Percentiles rank a stretch among this genome's conserved stretches.
phyloP scores from a whole-genome alignment of 2,797 vertebrate genomes.

The Myotis myotis region DNA sequence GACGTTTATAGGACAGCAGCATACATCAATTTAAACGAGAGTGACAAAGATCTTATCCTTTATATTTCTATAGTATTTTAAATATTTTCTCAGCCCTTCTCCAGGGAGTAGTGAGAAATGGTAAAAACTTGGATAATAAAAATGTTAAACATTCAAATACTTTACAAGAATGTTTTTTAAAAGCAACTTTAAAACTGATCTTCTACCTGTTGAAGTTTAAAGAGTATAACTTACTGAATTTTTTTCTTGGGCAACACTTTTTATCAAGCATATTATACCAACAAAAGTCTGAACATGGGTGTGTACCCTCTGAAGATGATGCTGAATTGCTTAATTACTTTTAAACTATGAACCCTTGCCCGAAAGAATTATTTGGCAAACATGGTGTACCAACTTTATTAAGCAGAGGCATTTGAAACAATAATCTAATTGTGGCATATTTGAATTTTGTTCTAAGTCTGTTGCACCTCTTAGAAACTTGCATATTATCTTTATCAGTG shows the following conservation, averaged over 20 bases:
- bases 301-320: constrained; percentile 63
- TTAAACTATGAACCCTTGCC: constrained; percentile 52
- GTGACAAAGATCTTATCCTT: constrained; percentile 92
- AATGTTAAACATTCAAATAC: constrained; percentile 74
- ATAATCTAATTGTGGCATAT: constrained; percentile 49
- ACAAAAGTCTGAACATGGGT: constrained; percentile 49
- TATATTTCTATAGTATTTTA: constrained; percentile 84
- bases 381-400: constrained; percentile 73
- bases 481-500: constrained; percentile 59
- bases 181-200: constrained; percentile 59
- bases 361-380: constrained; percentile 70
- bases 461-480: constrained; percentile 37
- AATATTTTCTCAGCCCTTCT: constrained; percentile 81
- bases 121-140: constrained; percentile 79
- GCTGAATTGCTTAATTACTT: constrained; percentile 69
- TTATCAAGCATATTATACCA: constrained; percentile 49
- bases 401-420: constrained; percentile 61
- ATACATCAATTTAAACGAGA: constrained; percentile 91
- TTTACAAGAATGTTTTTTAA: constrained; percentile 71
- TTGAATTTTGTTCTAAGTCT: constrained; percentile 60
- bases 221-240: constrained; percentile 8
- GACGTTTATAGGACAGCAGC: constrained; percentile 92
- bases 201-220: constrained; percentile 61
- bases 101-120: constrained; percentile 73
- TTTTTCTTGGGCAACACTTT: constrained; percentile 49